phyloP scores from a whole-genome alignment of 2,888 invertebrate species.

The Syrista parreyssii region DNA sequence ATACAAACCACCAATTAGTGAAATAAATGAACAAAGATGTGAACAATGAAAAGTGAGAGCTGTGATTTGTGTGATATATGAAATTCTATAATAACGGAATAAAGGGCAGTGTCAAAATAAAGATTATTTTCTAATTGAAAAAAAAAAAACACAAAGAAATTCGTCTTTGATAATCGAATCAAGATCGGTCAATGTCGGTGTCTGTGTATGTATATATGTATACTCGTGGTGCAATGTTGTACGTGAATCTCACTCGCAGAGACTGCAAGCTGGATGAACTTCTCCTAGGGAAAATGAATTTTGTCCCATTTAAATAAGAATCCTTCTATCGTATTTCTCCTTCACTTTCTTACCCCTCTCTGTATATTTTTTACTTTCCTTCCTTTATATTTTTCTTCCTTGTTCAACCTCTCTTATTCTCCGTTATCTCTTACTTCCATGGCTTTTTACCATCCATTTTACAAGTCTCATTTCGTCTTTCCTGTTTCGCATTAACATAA shows the following conservation, averaged over 20 bases:
- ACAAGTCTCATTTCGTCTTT: constrained; percentile 8
- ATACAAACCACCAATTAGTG: too few species aligned
- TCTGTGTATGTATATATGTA: neutral
- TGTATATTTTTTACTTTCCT: neutral
- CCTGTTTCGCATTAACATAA: constrained; percentile 24
- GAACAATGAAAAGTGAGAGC: neutral
- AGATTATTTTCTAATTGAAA: neutral
- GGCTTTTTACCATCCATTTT: constrained; percentile 5
- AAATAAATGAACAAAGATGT: too few species aligned
- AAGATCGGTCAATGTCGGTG: neutral
- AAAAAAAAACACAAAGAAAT: neutral
- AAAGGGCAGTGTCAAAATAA: neutral
- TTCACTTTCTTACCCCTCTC: neutral
- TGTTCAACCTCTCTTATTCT: constrained; percentile 6
- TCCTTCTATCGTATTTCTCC: neutral
- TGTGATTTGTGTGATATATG: neutral
- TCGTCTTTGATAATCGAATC: neutral
- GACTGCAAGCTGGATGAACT: neutral
- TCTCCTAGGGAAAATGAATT: neutral
- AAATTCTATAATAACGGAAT: neutral
- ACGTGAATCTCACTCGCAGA: neutral
- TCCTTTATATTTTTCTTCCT: neutral
- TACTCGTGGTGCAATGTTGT: neutral
- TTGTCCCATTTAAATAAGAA: neutral
- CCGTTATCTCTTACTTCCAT: neutral